These are phyloP conservation scores for Delichon dasypus DNA, from an alignment of 2,797 vertebrate genomes.

Conservation along the genomic window DNA sequence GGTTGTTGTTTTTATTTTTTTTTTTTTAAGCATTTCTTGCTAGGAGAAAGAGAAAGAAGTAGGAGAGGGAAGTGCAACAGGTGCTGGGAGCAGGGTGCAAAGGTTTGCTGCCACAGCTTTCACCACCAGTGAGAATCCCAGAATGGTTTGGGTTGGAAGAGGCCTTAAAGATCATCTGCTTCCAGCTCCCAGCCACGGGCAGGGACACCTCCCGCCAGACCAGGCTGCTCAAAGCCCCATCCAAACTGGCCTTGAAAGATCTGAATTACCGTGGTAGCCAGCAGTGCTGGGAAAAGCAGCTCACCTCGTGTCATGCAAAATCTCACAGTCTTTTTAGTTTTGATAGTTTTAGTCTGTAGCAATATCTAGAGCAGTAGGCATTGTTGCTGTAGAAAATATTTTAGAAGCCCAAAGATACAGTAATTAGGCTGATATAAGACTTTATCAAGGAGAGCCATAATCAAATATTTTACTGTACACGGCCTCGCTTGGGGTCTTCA, in stretches of 20 bases:
- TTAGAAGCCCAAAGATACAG: background rate
- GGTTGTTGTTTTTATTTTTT: background rate
- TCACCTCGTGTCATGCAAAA: background rate
- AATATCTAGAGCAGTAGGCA: background rate
- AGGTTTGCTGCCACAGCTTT: background rate
- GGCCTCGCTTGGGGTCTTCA: background rate
- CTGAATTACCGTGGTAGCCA: background rate
- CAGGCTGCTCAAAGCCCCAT: background rate
- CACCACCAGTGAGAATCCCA: background rate
- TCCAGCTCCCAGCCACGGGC: no score
- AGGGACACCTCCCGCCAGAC: background rate
- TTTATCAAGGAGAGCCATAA: background rate
- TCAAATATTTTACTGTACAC: background rate
- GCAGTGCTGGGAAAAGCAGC: background rate
- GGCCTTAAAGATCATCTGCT: background rate
- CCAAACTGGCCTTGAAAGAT: background rate
- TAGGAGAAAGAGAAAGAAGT: background rate
- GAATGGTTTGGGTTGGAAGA: background rate
- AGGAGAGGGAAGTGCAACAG: background rate
- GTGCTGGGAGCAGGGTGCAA: background rate
- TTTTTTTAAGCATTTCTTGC: background rate
- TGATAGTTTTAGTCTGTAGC: background rate
- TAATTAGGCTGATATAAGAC: background rate
- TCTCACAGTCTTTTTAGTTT: background rate
- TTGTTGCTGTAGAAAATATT: background rate